phyloP scores from a whole-genome alignment of 2,888 invertebrate genomes.

The Geophilus truncorum region DNA sequence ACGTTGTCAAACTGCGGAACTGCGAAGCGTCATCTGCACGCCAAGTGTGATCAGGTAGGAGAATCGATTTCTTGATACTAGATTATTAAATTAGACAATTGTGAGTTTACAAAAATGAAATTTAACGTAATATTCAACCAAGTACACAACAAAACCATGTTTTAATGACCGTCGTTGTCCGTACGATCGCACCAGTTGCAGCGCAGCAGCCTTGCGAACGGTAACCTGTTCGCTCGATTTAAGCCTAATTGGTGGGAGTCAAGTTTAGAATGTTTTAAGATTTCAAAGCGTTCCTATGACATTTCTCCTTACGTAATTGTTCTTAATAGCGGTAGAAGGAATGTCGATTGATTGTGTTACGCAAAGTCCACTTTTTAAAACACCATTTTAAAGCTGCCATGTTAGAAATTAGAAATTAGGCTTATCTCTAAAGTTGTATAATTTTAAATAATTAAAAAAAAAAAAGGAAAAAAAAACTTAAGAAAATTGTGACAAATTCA shows the following conservation, averaged over 20 bases:
- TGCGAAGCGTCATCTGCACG: neutral
- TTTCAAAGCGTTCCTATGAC: neutral
- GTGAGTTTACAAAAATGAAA: neutral
- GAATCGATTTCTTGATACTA: neutral
- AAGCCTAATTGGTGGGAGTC: neutral
- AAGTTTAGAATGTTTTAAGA: neutral
- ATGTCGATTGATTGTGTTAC: neutral
- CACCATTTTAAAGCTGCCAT: neutral
- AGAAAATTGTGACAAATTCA: too few relatives aligned
- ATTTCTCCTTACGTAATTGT: neutral
- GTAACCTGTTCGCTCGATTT: neutral
- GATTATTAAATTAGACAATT: neutral
- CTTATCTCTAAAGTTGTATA: neutral
- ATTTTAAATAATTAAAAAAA: neutral
- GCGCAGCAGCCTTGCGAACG: neutral
- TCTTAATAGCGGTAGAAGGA: too few relatives aligned
- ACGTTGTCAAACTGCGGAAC: neutral
- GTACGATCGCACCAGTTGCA: neutral
- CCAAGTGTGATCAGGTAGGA: neutral
- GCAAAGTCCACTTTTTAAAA: neutral
- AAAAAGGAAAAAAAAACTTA: too few relatives aligned
- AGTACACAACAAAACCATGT: neutral
- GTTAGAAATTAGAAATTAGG: neutral
- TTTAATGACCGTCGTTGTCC: neutral
- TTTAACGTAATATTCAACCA: neutral